Conservation (phyloP, 2,797 vertebrate species). For the Dermochelys coriacea region DNA sequence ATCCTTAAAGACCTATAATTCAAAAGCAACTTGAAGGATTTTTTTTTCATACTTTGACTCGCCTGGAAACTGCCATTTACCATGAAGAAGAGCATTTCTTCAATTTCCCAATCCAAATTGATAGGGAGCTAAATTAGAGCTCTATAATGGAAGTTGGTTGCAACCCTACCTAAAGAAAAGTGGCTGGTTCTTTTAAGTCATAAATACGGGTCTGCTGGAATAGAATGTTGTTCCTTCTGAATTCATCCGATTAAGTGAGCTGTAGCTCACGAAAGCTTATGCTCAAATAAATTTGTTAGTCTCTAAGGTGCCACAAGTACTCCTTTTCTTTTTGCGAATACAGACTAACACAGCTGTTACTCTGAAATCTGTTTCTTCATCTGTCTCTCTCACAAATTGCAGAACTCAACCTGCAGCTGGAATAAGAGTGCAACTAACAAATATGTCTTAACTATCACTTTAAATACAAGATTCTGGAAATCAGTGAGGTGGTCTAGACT, state of each 20-base stretch:
- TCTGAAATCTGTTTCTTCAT: no score
- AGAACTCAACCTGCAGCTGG: background rate
- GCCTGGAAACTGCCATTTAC: no score
- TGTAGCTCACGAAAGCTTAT: no score
- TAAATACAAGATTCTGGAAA: background rate
- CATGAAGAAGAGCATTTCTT: no score
- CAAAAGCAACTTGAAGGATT: no score
- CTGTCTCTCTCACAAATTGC: background rate
- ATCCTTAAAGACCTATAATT: no score
- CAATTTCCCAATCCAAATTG: background rate
- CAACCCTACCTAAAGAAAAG: background rate
- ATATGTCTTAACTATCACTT: background rate
- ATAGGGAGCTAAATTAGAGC: background rate
- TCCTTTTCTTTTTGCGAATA: no score
- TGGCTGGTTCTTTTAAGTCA: background rate
- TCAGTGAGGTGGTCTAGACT: background rate
- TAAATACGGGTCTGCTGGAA: background rate
- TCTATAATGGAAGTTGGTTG: background rate
- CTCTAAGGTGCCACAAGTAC: no score
- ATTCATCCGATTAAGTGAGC: no score
- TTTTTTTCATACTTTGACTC: background rate
- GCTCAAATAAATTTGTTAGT: no score
- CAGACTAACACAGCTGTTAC: no score
- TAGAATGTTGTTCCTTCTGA: no score
- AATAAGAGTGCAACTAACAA: background rate